Evolutionary conservation across 2,113 vertebrate species (phyloP), one percentile per base, ranked within the genome.

Genomic region (Gallinago jamesoni): DNA sequence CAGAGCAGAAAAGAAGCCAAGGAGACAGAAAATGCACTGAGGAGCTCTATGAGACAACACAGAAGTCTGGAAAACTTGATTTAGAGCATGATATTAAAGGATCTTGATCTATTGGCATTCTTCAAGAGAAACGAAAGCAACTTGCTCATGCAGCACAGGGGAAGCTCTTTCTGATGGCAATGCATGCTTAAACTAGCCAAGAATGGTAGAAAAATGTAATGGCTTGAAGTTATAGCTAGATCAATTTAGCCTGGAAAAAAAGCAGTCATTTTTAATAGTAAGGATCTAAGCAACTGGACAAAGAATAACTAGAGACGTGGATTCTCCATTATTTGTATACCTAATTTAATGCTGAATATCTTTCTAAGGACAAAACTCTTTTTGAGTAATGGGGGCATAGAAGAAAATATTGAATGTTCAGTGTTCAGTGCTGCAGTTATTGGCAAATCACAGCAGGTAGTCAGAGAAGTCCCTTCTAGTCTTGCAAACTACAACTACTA

Each of bases 191-290:
- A 86, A 59, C 27, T 67, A 45, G 50, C 14, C 73, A 83, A 67
- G 43, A 91, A 69, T 33, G 31, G 59, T 33, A 67, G 59, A 70
- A 67, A 55, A 94, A 67, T 15, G 9, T 63, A 84, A 56, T 50
- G 30, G 3, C 39, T 89, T 77, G 60, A 81, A 70, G 68, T 77
- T 88, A 56, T 27, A 80, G 41, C 37, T 59, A 52, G 37, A 96
- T 79, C 87, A 85, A 96, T 93, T 85, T 87, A 62, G 60, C 45
- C 37, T 84, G 56, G 63, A 84, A 96, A 74, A 56, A 59, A 90
- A 90, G 30, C 8, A 45, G 25, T 30, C 6, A 78, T 88, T 77
- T 95, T 62, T 88, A 86, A 75, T 48, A 64, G 47, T 33, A 59
- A 47, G 13, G 67, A 37, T 39, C 77, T 72, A 86, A 95, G n/a